phyloP scores from a whole-genome alignment of 2,797 vertebrate genomes.

The Onychomys leucogaster region DNA sequence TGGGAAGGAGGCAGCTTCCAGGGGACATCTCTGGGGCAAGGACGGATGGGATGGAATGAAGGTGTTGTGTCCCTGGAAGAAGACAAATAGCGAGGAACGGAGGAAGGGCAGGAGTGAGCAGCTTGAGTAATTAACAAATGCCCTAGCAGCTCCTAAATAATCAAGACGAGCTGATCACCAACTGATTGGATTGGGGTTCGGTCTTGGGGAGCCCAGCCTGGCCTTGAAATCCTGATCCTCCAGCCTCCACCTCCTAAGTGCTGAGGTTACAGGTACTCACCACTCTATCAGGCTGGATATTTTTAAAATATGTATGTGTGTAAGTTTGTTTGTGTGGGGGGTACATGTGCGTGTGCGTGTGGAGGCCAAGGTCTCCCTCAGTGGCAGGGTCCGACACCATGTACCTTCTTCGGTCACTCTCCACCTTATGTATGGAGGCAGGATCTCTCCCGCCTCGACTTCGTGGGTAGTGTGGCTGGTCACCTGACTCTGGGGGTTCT shows the following conservation, averaged over 20 bases:
- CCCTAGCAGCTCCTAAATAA: conserved; percentile 3
- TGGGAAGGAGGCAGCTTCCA: conserved; percentile 59
- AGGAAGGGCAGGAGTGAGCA: conserved; percentile 59
- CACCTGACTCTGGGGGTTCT: background rate
- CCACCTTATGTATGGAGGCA: background rate
- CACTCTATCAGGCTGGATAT: background rate
- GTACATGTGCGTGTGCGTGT: background rate
- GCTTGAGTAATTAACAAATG: conserved; percentile 72
- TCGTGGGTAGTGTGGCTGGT: background rate
- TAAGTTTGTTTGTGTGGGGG: too few species aligned
- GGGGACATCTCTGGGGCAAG: conserved; percentile 66
- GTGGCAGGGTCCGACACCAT: background rate
- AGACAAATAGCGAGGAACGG: conserved; percentile 72
- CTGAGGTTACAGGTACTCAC: background rate
- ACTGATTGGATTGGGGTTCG: background rate
- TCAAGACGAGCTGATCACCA: conserved; percentile 30
- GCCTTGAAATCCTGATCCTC: background rate
- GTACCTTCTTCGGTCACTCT: background rate
- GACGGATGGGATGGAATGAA: conserved; percentile 76
- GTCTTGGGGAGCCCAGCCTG: background rate
- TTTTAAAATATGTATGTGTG: background rate
- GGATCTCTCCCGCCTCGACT: background rate
- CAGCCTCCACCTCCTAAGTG: background rate
- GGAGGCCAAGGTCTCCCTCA: background rate
- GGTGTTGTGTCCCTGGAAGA: conserved; percentile 72